Evolutionary conservation across 1,140 invertebrate species (phyloP), one percentile per base, ranked within the genome.

Genomic region (Conus ventricosus): DNA sequence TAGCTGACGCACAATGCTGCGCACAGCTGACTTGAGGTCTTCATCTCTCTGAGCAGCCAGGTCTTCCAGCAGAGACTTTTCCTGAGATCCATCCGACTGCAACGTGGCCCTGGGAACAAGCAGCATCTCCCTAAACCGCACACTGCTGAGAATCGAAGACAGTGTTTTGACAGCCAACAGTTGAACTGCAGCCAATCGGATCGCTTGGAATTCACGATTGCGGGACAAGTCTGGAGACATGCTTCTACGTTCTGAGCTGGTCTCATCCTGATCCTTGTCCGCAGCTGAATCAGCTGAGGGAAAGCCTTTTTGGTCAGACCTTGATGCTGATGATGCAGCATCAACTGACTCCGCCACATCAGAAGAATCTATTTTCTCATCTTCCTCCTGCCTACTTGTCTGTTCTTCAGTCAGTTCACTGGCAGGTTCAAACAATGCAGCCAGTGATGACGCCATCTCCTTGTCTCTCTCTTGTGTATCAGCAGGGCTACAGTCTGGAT

Each of bases 161-260:
- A 97, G 91, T 10, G 96, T 93, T 93, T 97, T 97, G 88, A 97
- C 92, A 55, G 96, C 96, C 55, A 96, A 95, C 88, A 96, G 95
- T 90, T 97, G 96, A 63, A 97, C 91, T n/a, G 91, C 90, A 23
- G 91, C 91, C 82, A 92, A 90, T 78, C 92, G 91, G 5, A 94
- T 78, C n/a, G 89, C 87, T 75, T 90, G 90, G 2, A 92, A 82
- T 88, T 94, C 92, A 76, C 90, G 90, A 13, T 39, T 78, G 4
- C 75, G 85, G 5, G 71, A 55, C n/a, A 87, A 39, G 53, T 87
- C 85, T 23, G 82, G 23, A 13, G 23, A 55, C 13, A 83, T 17
- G 51, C 54, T 55, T 23, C 23, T 67, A n/a, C 27, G 23, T 23
- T 84, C 57, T 11, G 82, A 53, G 27, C 55, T n/a, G 3, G 55